Percentiles rank a stretch among this genome's conserved stretches.
These are phyloP conservation scores for Apostichopus californicus DNA, from an alignment of 35 echinoderm and acorn worm species.

Conservation along the genomic window DNA sequence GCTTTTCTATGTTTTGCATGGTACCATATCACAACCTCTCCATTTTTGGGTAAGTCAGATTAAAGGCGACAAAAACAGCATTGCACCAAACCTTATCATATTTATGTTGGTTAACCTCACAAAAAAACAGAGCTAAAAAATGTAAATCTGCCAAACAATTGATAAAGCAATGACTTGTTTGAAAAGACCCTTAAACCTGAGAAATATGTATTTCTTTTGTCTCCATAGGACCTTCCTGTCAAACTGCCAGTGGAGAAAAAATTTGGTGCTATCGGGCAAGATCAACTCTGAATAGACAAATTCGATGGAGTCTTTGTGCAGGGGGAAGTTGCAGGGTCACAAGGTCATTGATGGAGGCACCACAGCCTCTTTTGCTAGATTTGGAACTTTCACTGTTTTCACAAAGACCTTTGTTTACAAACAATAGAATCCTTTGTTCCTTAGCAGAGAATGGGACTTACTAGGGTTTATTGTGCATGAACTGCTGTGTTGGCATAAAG, in stretches of 20 bases:
- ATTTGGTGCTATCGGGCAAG: background rate
- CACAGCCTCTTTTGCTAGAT: background rate
- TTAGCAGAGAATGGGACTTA: background rate
- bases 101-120: constrained; percentile 9
- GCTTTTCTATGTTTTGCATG: too few relatives aligned
- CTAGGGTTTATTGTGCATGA: too few relatives aligned
- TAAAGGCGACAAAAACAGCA: too few relatives aligned
- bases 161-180: background rate
- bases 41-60: too few relatives aligned
- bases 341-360: background rate
- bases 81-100: background rate
- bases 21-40: too few relatives aligned
- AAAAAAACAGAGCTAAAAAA: background rate
- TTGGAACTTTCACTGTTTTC: background rate
- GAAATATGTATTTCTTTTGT: constrained; percentile 16
- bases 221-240: background rate
- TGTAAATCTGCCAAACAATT: background rate
- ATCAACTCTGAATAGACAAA: background rate
- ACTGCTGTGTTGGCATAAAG: too few relatives aligned
- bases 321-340: background rate
- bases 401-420: constrained; percentile 18
- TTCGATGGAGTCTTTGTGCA: background rate
- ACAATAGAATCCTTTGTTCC: constrained; percentile 18
- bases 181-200: background rate
- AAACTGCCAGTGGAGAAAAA: background rate